These are phyloP conservation scores for Pachymerium ferrugineum DNA, from an alignment of 2,888 invertebrate genomes.

Conservation along the genomic window DNA sequence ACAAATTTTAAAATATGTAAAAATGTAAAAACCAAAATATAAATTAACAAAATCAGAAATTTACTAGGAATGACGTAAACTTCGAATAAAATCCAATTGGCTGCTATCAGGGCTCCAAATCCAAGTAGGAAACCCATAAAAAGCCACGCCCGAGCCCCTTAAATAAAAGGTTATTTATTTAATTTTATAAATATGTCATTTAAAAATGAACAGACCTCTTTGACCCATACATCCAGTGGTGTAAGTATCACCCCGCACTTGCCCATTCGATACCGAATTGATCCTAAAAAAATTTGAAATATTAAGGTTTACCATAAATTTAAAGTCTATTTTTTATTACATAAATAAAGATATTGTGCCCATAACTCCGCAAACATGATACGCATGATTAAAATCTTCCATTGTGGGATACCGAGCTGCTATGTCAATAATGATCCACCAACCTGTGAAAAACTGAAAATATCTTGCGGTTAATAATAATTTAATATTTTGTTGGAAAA, in stretches of 20 bases:
- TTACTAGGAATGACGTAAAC: conserved; percentile 55
- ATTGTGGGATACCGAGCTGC: conserved; percentile 66
- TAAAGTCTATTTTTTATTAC: too few relatives aligned
- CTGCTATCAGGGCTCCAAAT: conserved; percentile 90
- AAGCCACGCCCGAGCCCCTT: conserved; percentile 76
- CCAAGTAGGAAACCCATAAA: conserved; percentile 95
- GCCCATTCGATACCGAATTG: conserved; percentile 91
- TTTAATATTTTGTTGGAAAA: background rate
- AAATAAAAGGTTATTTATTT: too few relatives aligned
- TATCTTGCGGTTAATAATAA: conserved; percentile 34
- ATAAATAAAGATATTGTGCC: conserved; percentile 91
- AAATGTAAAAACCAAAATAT: background rate
- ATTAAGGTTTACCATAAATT: conserved; percentile 19
- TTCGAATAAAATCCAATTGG: conserved; percentile 92
- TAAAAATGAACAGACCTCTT: conserved; percentile 57
- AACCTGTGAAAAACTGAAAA: conserved; percentile 87
- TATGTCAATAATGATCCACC: conserved; percentile 98
- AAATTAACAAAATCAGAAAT: background rate
- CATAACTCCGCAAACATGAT: conserved; percentile 86
- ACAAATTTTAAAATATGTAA: background rate
- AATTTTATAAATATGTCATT: too few relatives aligned
- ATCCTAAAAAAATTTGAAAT: conserved; percentile 55
- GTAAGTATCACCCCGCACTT: conserved; percentile 77
- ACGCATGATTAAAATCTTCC: conserved; percentile 57
- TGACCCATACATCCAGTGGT: conserved; percentile 79